phyloP scores from a whole-genome alignment of 2,797 vertebrate species.

The Gobio occitaniae region DNA sequence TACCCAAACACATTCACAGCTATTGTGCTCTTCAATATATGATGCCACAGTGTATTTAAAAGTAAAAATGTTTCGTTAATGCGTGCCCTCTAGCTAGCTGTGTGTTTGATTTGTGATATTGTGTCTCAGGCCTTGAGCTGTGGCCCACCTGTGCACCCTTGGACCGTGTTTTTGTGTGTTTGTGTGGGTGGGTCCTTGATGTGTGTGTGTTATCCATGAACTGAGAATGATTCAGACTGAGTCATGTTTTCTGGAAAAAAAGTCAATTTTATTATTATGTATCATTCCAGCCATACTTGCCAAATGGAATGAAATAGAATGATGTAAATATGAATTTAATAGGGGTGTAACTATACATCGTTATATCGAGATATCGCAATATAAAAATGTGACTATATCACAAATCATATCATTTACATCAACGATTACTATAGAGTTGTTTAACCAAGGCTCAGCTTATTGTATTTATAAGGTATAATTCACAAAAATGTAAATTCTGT shows the following conservation, averaged over 20 bases:
- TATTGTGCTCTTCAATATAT: constrained; percentile 36
- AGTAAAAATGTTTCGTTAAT: neutral
- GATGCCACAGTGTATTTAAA: neutral
- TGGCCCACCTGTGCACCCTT: constrained; percentile 60
- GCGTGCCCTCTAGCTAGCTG: neutral
- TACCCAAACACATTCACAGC: neutral
- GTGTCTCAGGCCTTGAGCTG: constrained; percentile 49
- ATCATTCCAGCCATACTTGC: neutral
- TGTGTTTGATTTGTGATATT: constrained; percentile 7
- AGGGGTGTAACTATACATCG: too few species aligned
- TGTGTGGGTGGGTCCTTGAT: constrained; percentile 40
- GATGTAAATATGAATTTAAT: neutral
- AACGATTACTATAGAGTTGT: too few species aligned
- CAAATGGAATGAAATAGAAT: neutral
- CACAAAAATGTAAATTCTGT: too few species aligned
- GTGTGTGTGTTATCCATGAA: neutral
- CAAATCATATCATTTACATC: too few species aligned
- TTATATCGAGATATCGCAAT: too few species aligned
- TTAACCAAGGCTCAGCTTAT: too few species aligned
- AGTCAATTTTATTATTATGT: neutral
- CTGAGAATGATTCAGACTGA: constrained; percentile 40
- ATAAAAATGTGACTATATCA: too few species aligned
- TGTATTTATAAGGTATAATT: too few species aligned
- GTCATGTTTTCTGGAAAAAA: constrained; percentile 32
- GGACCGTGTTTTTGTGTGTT: constrained; percentile 15